Percentiles rank a stretch among this genome's conserved stretches.
Evolutionary conservation across 2,113 vertebrate genomes (phyloP).

Genomic region (Miniopterus natalensis): DNA sequence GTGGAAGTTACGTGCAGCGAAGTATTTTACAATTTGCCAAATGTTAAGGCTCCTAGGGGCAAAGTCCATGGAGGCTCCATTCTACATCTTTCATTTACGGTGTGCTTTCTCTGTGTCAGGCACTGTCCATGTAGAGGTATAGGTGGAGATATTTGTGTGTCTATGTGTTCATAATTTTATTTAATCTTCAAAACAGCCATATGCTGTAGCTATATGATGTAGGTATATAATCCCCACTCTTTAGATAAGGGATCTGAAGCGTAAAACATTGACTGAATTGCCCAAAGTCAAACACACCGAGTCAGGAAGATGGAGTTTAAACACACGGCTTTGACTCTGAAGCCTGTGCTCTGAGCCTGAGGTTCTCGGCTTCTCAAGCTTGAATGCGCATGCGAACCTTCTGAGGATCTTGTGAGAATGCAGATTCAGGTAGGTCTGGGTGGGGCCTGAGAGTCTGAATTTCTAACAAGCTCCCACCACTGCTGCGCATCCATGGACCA

Average conservation of each 20-base stretch:
- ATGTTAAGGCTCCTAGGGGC: not conserved
- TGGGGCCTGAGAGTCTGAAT: not conserved
- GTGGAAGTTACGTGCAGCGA: not conserved
- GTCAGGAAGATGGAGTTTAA: not conserved
- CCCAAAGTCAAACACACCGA: not conserved
- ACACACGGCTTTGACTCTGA: not conserved
- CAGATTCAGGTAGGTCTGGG: not conserved
- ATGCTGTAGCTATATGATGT: not conserved
- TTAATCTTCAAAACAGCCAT: not conserved
- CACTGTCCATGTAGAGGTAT: not conserved
- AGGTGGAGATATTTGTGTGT: not conserved
- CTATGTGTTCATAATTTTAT: not conserved
- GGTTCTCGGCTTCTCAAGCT: not conserved
- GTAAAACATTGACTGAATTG: not conserved
- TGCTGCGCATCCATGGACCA: not conserved
- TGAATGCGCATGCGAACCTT: fast-evolving
- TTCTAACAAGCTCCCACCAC: not conserved
- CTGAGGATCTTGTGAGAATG: not conserved
- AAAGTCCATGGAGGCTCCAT: not conserved
- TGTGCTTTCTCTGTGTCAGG: not conserved
- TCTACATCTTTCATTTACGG: not conserved
- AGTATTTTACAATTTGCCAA: not conserved
- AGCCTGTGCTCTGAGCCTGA: not conserved
- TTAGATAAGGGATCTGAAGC: not conserved
- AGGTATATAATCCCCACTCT: not conserved